Percentiles rank a stretch among this genome's conserved stretches.
Conservation (phyloP, 2,797 vertebrate genomes). For the Clarias fuscus region DNA sequence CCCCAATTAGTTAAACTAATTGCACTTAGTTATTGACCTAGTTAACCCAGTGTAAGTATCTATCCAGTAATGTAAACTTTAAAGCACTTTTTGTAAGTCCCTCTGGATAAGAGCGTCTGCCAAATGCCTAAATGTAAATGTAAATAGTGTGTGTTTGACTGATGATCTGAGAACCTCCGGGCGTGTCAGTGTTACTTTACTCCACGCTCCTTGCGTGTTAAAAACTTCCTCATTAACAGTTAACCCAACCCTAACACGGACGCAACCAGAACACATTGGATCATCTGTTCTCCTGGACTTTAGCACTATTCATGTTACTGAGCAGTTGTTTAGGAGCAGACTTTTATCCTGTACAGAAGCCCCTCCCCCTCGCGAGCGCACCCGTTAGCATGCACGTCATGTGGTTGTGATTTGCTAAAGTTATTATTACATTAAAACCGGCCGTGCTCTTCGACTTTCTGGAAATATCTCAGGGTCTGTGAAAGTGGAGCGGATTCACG, state of each 20-base stretch:
- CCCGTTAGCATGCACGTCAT: slow-evolving; percentile 43
- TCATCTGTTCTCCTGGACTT: neutral
- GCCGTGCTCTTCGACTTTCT: slow-evolving; percentile 60
- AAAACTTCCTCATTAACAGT: neutral
- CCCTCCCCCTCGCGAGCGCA: neutral
- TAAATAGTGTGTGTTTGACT: neutral
- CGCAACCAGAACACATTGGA: neutral
- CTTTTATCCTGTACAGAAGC: neutral
- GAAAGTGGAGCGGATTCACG: neutral
- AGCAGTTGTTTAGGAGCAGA: neutral
- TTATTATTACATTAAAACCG: slow-evolving; percentile 65
- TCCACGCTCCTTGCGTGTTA: neutral
- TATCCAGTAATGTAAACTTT: too few species aligned
- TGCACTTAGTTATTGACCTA: too few species aligned
- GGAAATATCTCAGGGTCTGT: slow-evolving; percentile 54
- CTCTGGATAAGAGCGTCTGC: too few species aligned
- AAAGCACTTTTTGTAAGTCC: too few species aligned
- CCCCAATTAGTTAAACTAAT: too few species aligned
- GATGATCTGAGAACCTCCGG: neutral
- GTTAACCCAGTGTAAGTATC: too few species aligned
- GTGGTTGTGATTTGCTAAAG: slow-evolving; percentile 68
- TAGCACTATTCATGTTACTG: neutral
- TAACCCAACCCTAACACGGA: neutral
- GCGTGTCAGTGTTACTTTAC: neutral
- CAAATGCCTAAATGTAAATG: too few species aligned